Percentiles rank a stretch among this genome's conserved stretches.
phyloP scores from a whole-genome alignment of 1,140 invertebrate species.

The Aphelenchoides fujianensis region DNA sequence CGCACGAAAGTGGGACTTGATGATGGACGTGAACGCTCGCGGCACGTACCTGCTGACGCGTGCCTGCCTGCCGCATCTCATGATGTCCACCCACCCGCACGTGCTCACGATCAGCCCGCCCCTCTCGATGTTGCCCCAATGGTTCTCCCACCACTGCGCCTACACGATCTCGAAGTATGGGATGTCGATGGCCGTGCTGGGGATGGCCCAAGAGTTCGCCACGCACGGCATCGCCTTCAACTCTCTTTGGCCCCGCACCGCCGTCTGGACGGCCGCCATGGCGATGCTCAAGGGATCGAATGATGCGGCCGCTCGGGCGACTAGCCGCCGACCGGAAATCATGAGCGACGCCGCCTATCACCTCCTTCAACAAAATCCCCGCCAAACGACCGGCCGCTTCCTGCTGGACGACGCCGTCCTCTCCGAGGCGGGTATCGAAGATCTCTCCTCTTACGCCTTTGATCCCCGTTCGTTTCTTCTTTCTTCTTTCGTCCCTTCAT shows the following conservation, averaged over 20 bases:
- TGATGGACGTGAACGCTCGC: slow-evolving; percentile 84
- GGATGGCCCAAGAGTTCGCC: slow-evolving; percentile 88
- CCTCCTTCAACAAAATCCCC: slow-evolving; percentile 71
- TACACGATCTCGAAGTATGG: slow-evolving; percentile 97
- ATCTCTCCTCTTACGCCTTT: slow-evolving; percentile 81
- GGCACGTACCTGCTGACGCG: slow-evolving; percentile 91
- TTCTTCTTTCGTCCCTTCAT: no score
- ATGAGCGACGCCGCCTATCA: slow-evolving; percentile 69
- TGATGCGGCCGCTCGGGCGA: slow-evolving; percentile 60
- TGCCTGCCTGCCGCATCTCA: slow-evolving; percentile 81
- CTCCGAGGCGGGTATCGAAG: slow-evolving; percentile 74
- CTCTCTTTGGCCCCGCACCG: slow-evolving; percentile 76
- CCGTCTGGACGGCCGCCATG: slow-evolving; percentile 90
- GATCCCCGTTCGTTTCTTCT: slow-evolving; percentile 38
- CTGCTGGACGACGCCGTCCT: slow-evolving; percentile 88
- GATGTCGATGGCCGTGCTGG: slow-evolving; percentile 94
- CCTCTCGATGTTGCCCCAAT: slow-evolving; percentile 79
- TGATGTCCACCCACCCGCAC: slow-evolving; percentile 84
- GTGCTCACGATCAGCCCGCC: slow-evolving; percentile 94
- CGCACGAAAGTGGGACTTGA: slow-evolving; percentile 92
- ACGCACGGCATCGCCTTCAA: slow-evolving; percentile 84
- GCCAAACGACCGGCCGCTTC: slow-evolving; percentile 81
- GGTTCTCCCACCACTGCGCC: slow-evolving; percentile 84
- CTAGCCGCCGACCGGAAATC: slow-evolving; percentile 81
- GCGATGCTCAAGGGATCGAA: slow-evolving; percentile 82